Evolutionary conservation across 2,113 vertebrate species (phyloP), one percentile per base, ranked within the genome.

Genomic region (Microcebus tavaratra): DNA sequence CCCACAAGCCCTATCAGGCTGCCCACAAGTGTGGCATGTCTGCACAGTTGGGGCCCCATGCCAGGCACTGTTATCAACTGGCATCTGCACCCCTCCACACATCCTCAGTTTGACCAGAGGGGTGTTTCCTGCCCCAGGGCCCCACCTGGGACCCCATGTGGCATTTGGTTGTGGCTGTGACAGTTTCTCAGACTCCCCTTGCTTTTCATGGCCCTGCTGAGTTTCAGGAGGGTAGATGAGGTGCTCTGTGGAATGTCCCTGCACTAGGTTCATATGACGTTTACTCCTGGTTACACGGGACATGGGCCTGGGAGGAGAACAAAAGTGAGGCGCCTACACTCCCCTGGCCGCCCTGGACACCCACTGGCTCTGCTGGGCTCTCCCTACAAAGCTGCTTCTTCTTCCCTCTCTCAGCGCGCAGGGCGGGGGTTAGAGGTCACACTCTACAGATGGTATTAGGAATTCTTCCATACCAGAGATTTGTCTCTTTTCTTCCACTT

Each of bases 61-160:
- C 4, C 18, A 57, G 13, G 39, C 6, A 55, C 34, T 68, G 6
- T 6, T 2, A n/a, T 8, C 7, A 36, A 14, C 53, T 15, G 0
- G 55, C 0, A 21, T 36, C 53, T 31, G 34, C 5, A 11, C 31
- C 25, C 31, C 57, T 83, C 20, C 80, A 31, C 4, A 36, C 4
- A 3, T 17, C n/a, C 12, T 57, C 3, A 18, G 53, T 36, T 39
- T 15, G 25, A 36, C 79, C 23, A 13, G 8, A 15, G 8, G 79
- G n/a, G n/a, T 7, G 20, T 17, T 17, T 5, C 23, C n/a, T 14
- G n/a, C 6, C 23, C 23, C n/a, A 36, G 23, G 53, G 9, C 8
- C 7, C 13, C 79, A 31, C 3, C 23, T 15, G 5, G 57, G 80
- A 45, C 5, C 25, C 57, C 27, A 31, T 0, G 5, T 39, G 23